Evolutionary conservation across 1,140 invertebrate genomes (phyloP), one percentile per base, ranked within the genome.

Genomic region (Coptotermes formosanus): DNA sequence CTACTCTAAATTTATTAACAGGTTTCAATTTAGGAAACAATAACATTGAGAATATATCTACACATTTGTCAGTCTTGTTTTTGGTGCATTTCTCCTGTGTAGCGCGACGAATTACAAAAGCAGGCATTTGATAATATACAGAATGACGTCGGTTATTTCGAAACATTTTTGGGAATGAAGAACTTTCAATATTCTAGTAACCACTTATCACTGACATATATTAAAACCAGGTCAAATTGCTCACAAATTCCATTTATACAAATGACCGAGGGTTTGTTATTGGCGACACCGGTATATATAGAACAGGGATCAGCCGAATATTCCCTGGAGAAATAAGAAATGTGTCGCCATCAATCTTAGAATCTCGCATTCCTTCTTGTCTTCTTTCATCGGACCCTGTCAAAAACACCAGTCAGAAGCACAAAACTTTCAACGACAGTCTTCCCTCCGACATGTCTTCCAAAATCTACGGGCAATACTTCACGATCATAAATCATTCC

Each of bases 321-420:
- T n/a, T 75, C n/a, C 64, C 64, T 75, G 64, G 25, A 75, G 25
- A 75, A 75, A 30, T 75, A 75, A 75, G 64, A 75, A 75, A 75
- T 75, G 64, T n/a, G 64, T 30, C 25, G 64, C 30, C 64, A 75
- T 75, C 64, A 75, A 75, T 75, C 64, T 75, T 75, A 75, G 25
- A 2, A 75, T 6, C 64, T 75, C n/a, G 25, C 64, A 75, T 75
- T 75, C 2, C n/a, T 30, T 14, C 64, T 75, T 30, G 64, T 30
- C 25, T 75, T 75, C 64, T 30, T 30, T 7, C 64, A 75, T 30
- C 64, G n/a, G 64, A 9, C n/a, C 25, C 64, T 75, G 64, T 75
- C 64, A 75, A 25, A 75, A 75, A 75, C 14, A 75, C 7, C n/a
- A 75, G 64, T 75, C n/a, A 75, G 25, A 21, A 2, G 25, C 30